phyloP scores from a whole-genome alignment of 1,140 invertebrate genomes.

The Brachionus rubens region DNA sequence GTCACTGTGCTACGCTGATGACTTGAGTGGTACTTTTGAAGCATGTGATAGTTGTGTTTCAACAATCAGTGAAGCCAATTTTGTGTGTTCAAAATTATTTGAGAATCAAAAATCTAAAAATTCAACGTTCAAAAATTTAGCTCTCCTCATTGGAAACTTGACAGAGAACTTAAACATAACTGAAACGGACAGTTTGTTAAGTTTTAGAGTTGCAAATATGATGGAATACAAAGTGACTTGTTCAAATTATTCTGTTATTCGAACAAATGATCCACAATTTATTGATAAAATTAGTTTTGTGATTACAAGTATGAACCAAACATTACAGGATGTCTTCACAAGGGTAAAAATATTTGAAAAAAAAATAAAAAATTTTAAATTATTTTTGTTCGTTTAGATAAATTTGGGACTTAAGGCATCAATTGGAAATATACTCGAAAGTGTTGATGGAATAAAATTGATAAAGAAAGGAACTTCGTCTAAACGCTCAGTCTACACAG shows the following conservation, averaged over 20 bases:
- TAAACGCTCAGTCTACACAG: neutral
- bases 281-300: neutral
- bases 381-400: neutral
- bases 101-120: neutral
- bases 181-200: neutral
- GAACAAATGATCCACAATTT: neutral
- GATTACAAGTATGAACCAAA: neutral
- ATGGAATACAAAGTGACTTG: neutral
- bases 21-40: neutral
- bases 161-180: neutral
- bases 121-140: neutral
- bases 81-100: neutral
- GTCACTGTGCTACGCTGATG: neutral
- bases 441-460: neutral
- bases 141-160: neutral
- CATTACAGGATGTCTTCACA: neutral
- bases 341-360: neutral
- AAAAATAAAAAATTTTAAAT: neutral
- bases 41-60: neutral
- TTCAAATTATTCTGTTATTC: neutral
- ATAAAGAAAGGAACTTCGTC: slow-evolving; percentile 16
- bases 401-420: neutral
- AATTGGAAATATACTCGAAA: neutral
- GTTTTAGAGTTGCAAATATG: neutral
- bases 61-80: neutral